Evolutionary conservation across 2,888 invertebrate genomes (phyloP), one percentile per base, ranked within the genome.

Genomic region (Elysia crispata): DNA sequence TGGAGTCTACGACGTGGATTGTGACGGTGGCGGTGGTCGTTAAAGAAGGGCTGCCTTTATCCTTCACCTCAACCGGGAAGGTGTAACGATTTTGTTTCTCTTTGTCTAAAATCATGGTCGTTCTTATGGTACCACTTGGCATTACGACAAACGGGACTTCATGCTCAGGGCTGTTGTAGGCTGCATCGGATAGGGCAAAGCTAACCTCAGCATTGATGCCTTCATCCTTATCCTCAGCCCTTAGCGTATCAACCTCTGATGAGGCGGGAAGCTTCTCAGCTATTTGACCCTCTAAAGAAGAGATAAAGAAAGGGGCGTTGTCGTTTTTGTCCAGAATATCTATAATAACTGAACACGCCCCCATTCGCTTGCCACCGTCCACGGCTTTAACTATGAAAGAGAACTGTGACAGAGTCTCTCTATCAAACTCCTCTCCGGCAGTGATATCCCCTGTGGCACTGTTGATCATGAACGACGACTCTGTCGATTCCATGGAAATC

Each of bases 271-370:
- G 81, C 66, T 86, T 86, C 83, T 89, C 89, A 0, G 79, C 80
- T 0, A 87, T 82, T 76, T 85, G 73, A 60, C 89, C 86, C 74
- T 82, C 82, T 54, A 83, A 80, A 41, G 85, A 77, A 8, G 79
- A 69, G 0, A 70, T 76, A 81, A 89, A 88, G 30, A 81, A 82
- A 1, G 89, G 89, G 8, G 82, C 80, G 79, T 87, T 86, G 77
- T 89, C 89, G 83, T 89, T 89, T 67, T 83, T 57, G 76, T 89
- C 89, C 13, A 80, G 49, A 15, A 89, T 85, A n/a, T 77, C 84
- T 0, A 89, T 80, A 18, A 83, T 76, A 33, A 89, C 87, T 15
- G 87, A 86, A 0, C 87, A 86, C 11, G 84, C 86, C 11, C 87
- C 84, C 0, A 85, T 85, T 30, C 82, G 57, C 25, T 81, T 70